Percentiles rank a stretch among this genome's conserved stretches.
phyloP scores from a whole-genome alignment of 2,888 invertebrate genomes.

The Margaritifera margaritifera region DNA sequence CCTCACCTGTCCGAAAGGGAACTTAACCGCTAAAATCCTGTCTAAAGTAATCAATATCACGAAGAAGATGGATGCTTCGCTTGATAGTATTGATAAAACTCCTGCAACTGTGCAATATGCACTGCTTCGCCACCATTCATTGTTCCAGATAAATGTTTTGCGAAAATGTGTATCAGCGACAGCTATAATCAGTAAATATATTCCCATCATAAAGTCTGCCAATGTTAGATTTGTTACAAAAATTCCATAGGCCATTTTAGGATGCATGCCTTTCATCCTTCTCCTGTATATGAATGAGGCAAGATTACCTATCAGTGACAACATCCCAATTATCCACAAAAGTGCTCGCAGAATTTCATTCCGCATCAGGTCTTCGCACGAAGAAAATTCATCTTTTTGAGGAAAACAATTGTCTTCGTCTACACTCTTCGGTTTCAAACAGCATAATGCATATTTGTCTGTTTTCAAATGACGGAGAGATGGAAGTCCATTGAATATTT shows the following conservation, averaged over 20 bases:
- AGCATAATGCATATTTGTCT: conserved; percentile 25
- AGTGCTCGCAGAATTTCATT: conserved; percentile 24
- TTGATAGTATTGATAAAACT: conserved; percentile 71
- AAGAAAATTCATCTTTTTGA: conserved; percentile 38
- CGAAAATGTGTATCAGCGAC: conserved; percentile 33
- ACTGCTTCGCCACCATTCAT: conserved; percentile 45
- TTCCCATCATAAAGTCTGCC: conserved; percentile 22
- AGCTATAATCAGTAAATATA: too few species aligned
- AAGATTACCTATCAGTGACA: conserved; percentile 30
- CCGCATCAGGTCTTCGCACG: conserved; percentile 46
- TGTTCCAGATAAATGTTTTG: conserved; percentile 39
- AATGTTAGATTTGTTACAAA: conserved; percentile 28
- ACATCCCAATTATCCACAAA: conserved; percentile 34
- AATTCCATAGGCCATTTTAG: conserved; percentile 27
- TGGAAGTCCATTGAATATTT: conserved; percentile 20
- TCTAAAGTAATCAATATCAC: too few species aligned
- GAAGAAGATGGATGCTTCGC: conserved; percentile 80
- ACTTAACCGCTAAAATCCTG: conserved; percentile 78
- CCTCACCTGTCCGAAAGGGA: conserved; percentile 73
- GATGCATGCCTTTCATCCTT: conserved; percentile 6
- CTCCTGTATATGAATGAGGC: conserved; percentile 30
- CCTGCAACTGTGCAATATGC: conserved; percentile 46
- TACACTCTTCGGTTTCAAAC: conserved; percentile 18
- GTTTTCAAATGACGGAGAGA: conserved; percentile 10
- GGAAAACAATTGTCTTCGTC: conserved; percentile 27